These are phyloP conservation scores for Oreochromis grahami DNA, from an alignment of 2,797 vertebrate genomes.

Conservation along the genomic window DNA sequence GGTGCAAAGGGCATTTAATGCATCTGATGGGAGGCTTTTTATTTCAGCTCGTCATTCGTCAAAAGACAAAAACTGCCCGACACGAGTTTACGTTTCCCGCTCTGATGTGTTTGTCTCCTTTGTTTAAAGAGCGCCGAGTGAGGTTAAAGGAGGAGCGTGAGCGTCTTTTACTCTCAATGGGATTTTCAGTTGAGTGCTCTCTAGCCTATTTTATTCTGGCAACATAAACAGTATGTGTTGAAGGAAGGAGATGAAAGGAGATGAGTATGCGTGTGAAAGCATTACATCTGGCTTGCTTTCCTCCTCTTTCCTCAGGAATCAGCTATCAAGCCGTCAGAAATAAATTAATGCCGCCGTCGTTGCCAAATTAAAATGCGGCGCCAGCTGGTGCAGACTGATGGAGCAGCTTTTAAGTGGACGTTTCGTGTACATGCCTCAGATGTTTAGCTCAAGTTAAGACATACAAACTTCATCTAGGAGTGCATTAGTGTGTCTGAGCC, in stretches of 20 bases:
- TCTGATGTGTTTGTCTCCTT: slow-evolving; percentile 15
- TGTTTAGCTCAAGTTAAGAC: slow-evolving; percentile 7
- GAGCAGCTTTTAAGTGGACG: slow-evolving; percentile 8
- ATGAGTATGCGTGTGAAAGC: slow-evolving; percentile 30
- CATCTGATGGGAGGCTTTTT: not conserved
- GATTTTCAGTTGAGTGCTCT: slow-evolving; percentile 42
- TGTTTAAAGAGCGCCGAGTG: slow-evolving; percentile 8
- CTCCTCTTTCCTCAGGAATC: slow-evolving; percentile 30
- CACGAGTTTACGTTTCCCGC: not conserved
- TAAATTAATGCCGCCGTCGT: slow-evolving; percentile 27
- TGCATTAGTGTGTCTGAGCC: not conserved
- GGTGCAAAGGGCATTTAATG: not conserved
- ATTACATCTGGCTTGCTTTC: slow-evolving; percentile 46
- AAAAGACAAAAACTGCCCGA: slow-evolving; percentile 7
- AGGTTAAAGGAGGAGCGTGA: slow-evolving; percentile 20
- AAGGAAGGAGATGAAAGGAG: slow-evolving; percentile 48
- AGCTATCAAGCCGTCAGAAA: slow-evolving; percentile 42
- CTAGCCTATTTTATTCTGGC: slow-evolving; percentile 45
- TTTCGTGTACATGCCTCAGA: not conserved
- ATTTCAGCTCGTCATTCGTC: not conserved
- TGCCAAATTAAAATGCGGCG: slow-evolving; percentile 57
- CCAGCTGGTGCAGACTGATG: slow-evolving; percentile 46
- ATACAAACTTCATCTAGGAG: slow-evolving; percentile 1
- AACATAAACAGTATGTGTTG: slow-evolving; percentile 36
- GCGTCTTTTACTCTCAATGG: slow-evolving; percentile 14